Evolutionary conservation across 2,113 vertebrate genomes (phyloP).

Genomic region (Alectura lathami): DNA sequence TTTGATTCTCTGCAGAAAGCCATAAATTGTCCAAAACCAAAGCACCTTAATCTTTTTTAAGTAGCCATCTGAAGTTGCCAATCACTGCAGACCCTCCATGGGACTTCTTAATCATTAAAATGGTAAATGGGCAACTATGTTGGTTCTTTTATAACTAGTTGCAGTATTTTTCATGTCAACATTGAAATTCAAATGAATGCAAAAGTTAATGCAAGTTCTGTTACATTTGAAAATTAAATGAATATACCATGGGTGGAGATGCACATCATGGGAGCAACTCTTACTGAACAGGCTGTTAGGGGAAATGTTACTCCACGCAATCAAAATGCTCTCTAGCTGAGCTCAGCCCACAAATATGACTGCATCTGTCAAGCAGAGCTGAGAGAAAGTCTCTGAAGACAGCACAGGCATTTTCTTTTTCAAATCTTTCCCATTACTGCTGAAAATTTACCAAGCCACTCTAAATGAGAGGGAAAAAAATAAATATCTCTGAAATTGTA

Average conservation of each 20-base stretch:
- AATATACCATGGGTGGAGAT: neutral
- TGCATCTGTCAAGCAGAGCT: neutral
- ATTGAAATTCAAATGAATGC: slow-evolving; percentile 13
- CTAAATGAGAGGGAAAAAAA: accelerated
- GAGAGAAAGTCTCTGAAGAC: neutral
- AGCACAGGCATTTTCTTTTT: neutral
- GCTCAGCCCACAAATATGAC: neutral
- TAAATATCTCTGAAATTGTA: neutral
- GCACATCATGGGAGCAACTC: neutral
- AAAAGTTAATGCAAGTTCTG: neutral
- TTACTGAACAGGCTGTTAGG: neutral
- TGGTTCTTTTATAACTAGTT: neutral
- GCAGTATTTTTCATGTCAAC: neutral
- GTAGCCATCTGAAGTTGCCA: neutral
- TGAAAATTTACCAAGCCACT: neutral
- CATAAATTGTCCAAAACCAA: neutral
- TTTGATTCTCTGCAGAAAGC: neutral
- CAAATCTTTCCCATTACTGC: neutral
- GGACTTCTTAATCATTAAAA: neutral
- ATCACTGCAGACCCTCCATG: neutral
- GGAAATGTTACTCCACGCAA: neutral
- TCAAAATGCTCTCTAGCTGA: neutral
- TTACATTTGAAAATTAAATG: neutral
- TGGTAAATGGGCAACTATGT: neutral
- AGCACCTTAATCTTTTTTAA: neutral